Conservation (phyloP, 35 echinoderm and acorn worm genomes). For the Acanthaster planci region DNA sequence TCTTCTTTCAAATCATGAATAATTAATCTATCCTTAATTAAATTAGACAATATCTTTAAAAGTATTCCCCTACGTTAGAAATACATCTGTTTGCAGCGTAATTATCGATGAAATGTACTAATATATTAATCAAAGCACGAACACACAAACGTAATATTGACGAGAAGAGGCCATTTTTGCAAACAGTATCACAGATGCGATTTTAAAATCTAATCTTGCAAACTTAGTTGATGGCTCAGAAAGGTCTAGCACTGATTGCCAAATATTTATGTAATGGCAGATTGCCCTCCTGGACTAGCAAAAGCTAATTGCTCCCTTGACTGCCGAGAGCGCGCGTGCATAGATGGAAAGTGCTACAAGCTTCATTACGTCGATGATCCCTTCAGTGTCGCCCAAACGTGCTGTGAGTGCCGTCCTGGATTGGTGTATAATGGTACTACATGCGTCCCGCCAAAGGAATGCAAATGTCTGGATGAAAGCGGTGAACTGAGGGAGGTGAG, state of each 20-base stretch:
- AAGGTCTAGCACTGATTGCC: neutral
- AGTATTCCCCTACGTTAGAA: too few relatives aligned
- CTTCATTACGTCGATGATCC: neutral
- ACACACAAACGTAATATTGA: neutral
- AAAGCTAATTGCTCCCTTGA: neutral
- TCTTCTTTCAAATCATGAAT: too few relatives aligned
- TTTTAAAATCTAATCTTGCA: neutral
- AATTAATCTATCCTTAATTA: too few relatives aligned
- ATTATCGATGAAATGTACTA: too few relatives aligned
- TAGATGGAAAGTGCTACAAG: neutral
- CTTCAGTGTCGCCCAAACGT: neutral
- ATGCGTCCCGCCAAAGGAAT: neutral
- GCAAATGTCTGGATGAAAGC: neutral
- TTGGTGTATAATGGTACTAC: neutral
- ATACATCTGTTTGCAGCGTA: too few relatives aligned
- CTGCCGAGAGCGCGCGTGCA: neutral
- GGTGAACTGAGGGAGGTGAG: neutral
- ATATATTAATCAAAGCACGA: neutral
- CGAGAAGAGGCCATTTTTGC: neutral
- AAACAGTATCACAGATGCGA: neutral
- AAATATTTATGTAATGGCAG: neutral
- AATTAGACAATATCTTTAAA: too few relatives aligned
- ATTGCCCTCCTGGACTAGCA: neutral
- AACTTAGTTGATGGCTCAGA: neutral
- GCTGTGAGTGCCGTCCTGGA: neutral